Base-by-base conservation (phyloP, 1,140 invertebrate genomes). In the Rhopalosiphum maidis region DNA sequence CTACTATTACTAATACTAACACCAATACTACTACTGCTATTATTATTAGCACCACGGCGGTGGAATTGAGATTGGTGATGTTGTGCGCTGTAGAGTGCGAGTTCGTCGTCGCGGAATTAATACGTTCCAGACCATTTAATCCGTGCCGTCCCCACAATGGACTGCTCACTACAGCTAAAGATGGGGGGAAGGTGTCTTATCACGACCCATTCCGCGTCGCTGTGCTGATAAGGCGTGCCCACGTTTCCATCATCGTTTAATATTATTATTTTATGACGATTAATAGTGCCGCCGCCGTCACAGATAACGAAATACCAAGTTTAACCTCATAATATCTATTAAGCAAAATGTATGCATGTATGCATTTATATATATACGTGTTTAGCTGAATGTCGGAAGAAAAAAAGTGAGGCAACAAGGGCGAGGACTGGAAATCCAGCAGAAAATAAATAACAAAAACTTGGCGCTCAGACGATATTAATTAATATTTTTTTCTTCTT, bases 91-190 rank as follows among this genome's bases (percentile, higher is more conserved):
- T 43, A 82, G 60, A 88, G 37, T 30, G 60, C 77, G 46, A 77
- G n/a, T n/a, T 54, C 91, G 82, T 22, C 91, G 91, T 92, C 91
- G 77, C 46, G 91, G 91, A 92, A 92, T 92, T 92, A 92, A 92
- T 54, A 92, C 91, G 91, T 92, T 92, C 77, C 91, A 48, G 91
- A 48, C 82, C 91, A 92, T 92, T 92, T 92, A 85, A 92, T 83
- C 68, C 68, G 82, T 7, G 82, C 77, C 15, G 37, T 46, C 35
- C 22, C 8, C 23, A 90, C 23, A 55, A 60, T 51, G 87, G 35
- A 54, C 83, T 41, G 37, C 37, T 91, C 43, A 9, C 25, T 15
- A 30, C 90, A 5, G 8, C 87, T 9, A 35, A 46, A 25, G 7
- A 55, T 51, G 7, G 22, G 68, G 43, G 77, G 11, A 2, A 46